Conservation (phyloP, 2,797 vertebrate genomes). For the Eulemur mongoz region DNA sequence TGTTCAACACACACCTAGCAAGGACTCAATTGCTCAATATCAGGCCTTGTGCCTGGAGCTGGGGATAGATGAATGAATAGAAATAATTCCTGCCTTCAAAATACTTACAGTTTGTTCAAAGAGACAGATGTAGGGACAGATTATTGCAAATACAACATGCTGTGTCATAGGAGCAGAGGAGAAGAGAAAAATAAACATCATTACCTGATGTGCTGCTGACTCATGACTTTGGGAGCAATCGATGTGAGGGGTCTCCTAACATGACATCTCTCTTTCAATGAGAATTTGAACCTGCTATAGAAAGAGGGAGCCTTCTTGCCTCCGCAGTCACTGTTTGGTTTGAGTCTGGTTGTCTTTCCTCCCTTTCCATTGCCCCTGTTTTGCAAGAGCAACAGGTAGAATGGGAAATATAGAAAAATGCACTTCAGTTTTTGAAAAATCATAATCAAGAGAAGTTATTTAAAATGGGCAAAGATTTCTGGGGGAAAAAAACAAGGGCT, state of each 20-base stretch:
- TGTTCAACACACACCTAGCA: background rate
- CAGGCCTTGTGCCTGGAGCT: background rate
- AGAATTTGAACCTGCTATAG: too few species aligned
- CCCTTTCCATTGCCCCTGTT: background rate
- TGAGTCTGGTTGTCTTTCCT: background rate
- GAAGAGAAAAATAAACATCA: too few species aligned
- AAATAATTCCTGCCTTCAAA: background rate
- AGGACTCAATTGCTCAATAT: background rate
- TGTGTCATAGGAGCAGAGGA: rapidly evolving
- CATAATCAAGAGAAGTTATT: background rate
- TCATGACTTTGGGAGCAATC: background rate
- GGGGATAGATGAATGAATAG: background rate
- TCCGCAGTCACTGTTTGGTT: background rate
- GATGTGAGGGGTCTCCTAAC: rapidly evolving
- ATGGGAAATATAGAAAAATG: rapidly evolving
- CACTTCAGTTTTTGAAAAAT: background rate
- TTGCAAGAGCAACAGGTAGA: background rate
- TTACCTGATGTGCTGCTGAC: background rate
- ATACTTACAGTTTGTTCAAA: background rate
- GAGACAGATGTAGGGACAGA: rapidly evolving
- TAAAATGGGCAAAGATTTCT: background rate
- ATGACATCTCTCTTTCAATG: background rate
- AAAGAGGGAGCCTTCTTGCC: background rate
- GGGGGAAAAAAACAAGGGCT: background rate
- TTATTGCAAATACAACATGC: rapidly evolving